Conservation (phyloP, 2,113 vertebrate species). For the Vicugna pacos region DNA sequence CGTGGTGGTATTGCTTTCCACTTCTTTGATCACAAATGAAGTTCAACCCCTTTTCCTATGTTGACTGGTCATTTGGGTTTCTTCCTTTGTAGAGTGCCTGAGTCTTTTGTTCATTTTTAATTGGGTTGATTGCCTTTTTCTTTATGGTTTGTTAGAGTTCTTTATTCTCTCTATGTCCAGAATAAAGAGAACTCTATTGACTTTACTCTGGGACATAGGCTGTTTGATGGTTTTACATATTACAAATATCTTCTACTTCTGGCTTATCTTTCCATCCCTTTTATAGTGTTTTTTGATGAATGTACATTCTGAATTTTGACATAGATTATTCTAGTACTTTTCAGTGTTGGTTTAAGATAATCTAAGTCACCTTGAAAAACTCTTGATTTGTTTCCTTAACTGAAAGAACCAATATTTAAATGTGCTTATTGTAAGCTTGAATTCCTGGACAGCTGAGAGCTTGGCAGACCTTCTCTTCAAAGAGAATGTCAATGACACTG, state of each 20-base stretch:
- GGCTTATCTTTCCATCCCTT: neutral
- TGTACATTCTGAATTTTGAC: neutral
- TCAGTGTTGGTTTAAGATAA: neutral
- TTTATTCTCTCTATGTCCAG: neutral
- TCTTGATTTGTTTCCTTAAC: neutral
- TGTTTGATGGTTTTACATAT: neutral
- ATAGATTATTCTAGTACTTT: neutral
- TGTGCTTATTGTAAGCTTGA: neutral
- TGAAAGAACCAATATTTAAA: neutral
- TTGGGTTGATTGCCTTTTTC: neutral
- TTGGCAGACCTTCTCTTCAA: constrained; percentile 21
- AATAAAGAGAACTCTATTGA: too few species aligned
- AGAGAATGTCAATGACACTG: neutral
- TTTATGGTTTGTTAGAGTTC: neutral
- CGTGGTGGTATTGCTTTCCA: neutral
- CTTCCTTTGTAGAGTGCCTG: neutral
- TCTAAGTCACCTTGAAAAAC: constrained; percentile 8
- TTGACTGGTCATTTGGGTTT: neutral
- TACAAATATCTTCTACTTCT: neutral
- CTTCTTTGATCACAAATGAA: neutral
- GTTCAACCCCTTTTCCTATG: neutral
- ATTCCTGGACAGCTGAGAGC: neutral
- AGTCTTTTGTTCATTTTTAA: neutral
- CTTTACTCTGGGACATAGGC: too few species aligned
- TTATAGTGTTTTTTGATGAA: neutral